Percentiles rank a stretch among this genome's conserved stretches.
These are phyloP conservation scores for Enteromius anoplus DNA, from an alignment of 2,797 vertebrate species.

Conservation along the genomic window DNA sequence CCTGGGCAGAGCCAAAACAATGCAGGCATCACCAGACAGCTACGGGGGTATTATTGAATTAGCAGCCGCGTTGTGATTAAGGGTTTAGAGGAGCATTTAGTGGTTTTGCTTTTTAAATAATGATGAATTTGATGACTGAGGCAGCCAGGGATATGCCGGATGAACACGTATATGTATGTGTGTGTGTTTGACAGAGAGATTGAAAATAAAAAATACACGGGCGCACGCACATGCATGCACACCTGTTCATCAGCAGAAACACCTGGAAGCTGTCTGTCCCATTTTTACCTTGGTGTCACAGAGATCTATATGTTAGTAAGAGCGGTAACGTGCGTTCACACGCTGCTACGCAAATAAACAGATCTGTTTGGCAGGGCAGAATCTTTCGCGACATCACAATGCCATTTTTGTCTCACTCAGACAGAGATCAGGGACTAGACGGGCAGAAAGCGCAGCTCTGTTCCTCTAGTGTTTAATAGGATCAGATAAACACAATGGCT, in stretches of 20 bases:
- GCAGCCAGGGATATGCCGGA: slow-evolving; percentile 10
- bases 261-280: slow-evolving; percentile 52
- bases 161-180: not conserved
- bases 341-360: not conserved
- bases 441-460: slow-evolving; percentile 73
- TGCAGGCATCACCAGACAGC: slow-evolving; percentile 42
- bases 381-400: slow-evolving; percentile 69
- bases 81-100: slow-evolving; percentile 49
- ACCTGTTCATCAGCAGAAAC: slow-evolving; percentile 47
- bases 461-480: slow-evolving; percentile 74
- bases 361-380: not conserved
- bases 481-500: slow-evolving; percentile 80
- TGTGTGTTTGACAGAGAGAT: not conserved
- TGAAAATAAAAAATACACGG: slow-evolving; percentile 16
- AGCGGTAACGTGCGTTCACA: not conserved
- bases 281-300: slow-evolving; percentile 40
- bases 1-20: slow-evolving; percentile 48
- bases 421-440: slow-evolving; percentile 9
- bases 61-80: slow-evolving; percentile 45
- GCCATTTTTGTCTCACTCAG: slow-evolving; percentile 55
- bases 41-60: slow-evolving; percentile 49
- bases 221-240: slow-evolving; percentile 48
- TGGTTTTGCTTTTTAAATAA: slow-evolving; percentile 42
- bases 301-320: slow-evolving; percentile 35
- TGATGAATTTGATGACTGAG: slow-evolving; percentile 42